Conservation (phyloP, 1,140 invertebrate species). For the Condylostylus longicornis region DNA sequence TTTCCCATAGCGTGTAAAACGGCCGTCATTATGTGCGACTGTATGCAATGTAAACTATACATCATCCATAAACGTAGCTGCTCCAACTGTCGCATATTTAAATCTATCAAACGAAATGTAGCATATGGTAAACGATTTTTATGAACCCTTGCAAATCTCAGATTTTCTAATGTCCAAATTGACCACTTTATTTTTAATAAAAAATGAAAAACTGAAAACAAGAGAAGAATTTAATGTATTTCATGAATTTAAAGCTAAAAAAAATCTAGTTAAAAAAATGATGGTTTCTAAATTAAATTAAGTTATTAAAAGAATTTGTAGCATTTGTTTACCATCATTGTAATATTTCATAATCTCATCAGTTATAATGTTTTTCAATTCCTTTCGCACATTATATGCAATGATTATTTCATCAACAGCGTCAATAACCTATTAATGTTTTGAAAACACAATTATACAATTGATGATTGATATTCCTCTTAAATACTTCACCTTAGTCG, state of each 20-base stretch:
- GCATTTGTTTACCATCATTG: constrained; percentile 12
- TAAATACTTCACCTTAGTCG: constrained; percentile 9
- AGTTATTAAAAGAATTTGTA: not conserved
- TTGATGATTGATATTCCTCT: not conserved
- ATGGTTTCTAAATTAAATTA: no score
- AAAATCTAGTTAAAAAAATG: not conserved
- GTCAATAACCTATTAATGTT: constrained; percentile 9
- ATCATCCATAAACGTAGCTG: constrained; percentile 29
- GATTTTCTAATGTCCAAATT: constrained; percentile 20
- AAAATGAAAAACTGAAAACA: constrained; percentile 18
- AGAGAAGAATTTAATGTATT: not conserved
- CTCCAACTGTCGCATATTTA: constrained; percentile 24
- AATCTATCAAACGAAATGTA: constrained; percentile 16
- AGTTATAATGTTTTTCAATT: constrained; percentile 15
- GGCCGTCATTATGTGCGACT: constrained; percentile 21
- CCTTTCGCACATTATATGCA: constrained; percentile 12
- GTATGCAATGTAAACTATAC: constrained; percentile 18
- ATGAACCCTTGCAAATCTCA: constrained; percentile 14
- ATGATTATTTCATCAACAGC: constrained; percentile 19
- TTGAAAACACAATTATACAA: not conserved
- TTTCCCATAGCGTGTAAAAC: constrained; percentile 15
- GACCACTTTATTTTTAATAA: constrained; percentile 29
- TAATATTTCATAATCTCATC: constrained; percentile 13
- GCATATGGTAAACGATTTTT: constrained; percentile 7
- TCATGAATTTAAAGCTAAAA: not conserved